Conservation (phyloP, 2,888 invertebrate genomes). For the Fragum fragum region DNA sequence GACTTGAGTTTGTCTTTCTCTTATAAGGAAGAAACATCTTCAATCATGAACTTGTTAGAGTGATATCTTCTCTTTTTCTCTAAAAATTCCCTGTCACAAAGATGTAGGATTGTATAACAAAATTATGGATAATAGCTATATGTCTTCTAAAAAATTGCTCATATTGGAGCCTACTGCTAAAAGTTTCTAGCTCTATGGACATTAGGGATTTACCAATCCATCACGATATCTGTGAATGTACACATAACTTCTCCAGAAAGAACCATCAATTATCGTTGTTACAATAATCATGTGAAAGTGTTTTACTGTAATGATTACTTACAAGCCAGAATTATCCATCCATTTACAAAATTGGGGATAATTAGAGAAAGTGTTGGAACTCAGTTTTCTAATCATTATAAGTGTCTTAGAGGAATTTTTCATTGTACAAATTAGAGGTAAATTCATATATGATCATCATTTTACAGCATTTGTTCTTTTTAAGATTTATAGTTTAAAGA, state of each 20-base stretch:
- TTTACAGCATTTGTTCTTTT: too few relatives aligned
- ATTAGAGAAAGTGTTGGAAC: constrained; percentile 12
- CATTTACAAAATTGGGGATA: constrained; percentile 19
- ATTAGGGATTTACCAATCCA: constrained; percentile 15
- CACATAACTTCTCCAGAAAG: constrained; percentile 7
- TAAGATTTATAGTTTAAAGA: too few relatives aligned
- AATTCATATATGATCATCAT: background rate
- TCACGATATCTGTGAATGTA: constrained; percentile 1
- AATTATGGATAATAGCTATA: constrained; percentile 3
- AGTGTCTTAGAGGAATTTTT: background rate
- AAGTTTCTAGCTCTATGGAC: constrained; percentile 1
- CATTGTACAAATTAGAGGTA: background rate
- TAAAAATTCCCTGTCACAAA: background rate
- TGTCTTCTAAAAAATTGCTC: background rate
- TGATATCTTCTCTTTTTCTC: background rate
- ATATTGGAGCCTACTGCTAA: background rate
- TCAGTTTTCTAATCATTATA: background rate
- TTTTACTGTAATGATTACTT: constrained; percentile 14
- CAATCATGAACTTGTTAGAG: background rate
- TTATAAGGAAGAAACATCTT: too few relatives aligned
- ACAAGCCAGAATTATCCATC: background rate
- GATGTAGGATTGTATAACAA: background rate
- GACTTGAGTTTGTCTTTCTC: too few relatives aligned
- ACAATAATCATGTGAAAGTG: constrained; percentile 7
- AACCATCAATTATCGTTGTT: constrained; percentile 20